Percentiles rank a stretch among this genome's conserved stretches.
Conservation (phyloP, 2,797 vertebrate genomes). For the Phyllotis vaccarum region DNA sequence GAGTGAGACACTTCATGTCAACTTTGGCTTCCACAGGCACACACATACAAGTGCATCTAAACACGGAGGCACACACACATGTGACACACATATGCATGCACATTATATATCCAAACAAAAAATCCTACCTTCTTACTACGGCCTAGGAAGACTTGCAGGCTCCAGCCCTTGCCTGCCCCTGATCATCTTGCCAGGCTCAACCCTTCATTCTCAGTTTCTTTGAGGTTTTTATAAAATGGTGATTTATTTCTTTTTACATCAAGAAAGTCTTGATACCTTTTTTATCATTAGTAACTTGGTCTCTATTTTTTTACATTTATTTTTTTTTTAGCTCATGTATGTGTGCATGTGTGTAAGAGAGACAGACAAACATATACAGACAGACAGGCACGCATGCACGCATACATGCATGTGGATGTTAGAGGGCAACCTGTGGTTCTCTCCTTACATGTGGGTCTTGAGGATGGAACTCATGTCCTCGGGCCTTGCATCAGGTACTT, state of each 20-base stretch:
- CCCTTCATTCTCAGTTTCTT: neutral
- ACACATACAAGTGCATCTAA: neutral
- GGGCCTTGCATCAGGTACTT: neutral
- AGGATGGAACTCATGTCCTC: neutral
- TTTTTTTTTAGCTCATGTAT: neutral
- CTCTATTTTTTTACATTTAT: neutral
- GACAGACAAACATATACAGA: neutral
- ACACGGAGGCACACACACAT: neutral
- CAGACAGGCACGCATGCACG: neutral
- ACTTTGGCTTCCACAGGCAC: neutral
- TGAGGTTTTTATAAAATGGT: neutral
- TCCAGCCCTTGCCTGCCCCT: too few species aligned
- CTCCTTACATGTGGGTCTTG: neutral
- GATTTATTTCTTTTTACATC: neutral
- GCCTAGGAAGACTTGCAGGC: neutral
- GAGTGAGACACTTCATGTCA: neutral
- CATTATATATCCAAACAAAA: neutral
- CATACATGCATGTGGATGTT: neutral
- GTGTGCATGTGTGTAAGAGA: neutral
- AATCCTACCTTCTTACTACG: neutral
- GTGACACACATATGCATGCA: neutral
- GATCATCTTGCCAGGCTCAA: accelerated
- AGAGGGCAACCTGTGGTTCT: neutral
- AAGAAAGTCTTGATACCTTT: neutral
- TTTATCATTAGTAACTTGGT: neutral